A percentile compares a stretch with the other conserved stretches of the same genome.
phyloP scores from a whole-genome alignment of 2,113 vertebrate species.

The Paradoxurus hermaphroditus region DNA sequence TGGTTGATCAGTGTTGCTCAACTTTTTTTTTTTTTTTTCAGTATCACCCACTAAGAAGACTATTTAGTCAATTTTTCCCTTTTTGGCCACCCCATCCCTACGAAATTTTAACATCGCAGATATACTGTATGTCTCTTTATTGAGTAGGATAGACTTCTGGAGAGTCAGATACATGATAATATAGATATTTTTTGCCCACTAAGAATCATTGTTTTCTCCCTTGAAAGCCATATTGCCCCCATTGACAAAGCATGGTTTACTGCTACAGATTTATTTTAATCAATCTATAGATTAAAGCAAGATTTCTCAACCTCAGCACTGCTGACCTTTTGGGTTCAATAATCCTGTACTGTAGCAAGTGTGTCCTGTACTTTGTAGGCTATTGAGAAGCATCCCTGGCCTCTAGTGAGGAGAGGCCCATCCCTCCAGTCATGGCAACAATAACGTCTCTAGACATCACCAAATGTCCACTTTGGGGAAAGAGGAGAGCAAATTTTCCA shows the following conservation, averaged over 20 bases:
- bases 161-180: neutral
- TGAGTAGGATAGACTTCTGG: neutral
- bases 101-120: neutral
- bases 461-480: neutral
- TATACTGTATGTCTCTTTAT: neutral
- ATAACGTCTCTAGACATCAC: neutral
- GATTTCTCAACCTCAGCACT: neutral
- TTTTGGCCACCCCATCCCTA: neutral
- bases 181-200: neutral
- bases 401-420: neutral
- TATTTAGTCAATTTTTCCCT: neutral
- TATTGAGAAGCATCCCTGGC: accelerated
- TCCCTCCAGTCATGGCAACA: neutral
- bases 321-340: neutral
- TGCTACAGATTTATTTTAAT: neutral
- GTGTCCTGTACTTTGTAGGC: neutral
- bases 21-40: neutral
- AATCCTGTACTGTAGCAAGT: neutral
- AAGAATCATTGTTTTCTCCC: neutral
- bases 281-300: neutral
- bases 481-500: neutral
- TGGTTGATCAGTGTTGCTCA: neutral
- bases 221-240: neutral
- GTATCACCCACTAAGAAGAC: neutral
- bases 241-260: neutral